Evolutionary conservation across 2,797 vertebrate species (phyloP).

Genomic region (Brachyrhaphis roseni): DNA sequence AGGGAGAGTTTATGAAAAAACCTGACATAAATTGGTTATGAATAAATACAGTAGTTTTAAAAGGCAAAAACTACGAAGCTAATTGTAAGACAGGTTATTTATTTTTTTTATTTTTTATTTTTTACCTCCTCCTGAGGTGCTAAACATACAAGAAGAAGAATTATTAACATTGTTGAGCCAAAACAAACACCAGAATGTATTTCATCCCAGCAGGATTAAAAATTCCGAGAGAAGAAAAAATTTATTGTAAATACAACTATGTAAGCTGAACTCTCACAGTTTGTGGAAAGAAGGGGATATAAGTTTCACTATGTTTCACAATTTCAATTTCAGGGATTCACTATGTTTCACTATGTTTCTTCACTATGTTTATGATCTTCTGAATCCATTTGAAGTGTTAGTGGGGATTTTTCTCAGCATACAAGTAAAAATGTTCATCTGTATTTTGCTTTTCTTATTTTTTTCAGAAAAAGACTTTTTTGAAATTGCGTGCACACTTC

Average conservation of each 20-base stretch:
- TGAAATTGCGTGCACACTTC: background rate
- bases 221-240: no score
- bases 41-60: background rate
- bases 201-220: no score
- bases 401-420: background rate
- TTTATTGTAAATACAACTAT: background rate
- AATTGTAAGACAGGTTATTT: no score
- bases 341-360: no score
- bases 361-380: background rate
- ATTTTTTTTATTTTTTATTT: background rate
- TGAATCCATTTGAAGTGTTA: no score
- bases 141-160: slow-evolving; percentile 23
- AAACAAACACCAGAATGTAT: no score
- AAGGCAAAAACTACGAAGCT: background rate
- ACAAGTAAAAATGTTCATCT: background rate
- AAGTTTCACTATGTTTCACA: no score
- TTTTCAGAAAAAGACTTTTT: no score
- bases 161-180: background rate
- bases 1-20: background rate
- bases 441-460: background rate
- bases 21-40: background rate
- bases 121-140: background rate
- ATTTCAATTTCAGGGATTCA: no score
- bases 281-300: background rate
- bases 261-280: background rate